Base-by-base conservation (phyloP, 1,140 invertebrate species). In the Drosophila subobscura region DNA sequence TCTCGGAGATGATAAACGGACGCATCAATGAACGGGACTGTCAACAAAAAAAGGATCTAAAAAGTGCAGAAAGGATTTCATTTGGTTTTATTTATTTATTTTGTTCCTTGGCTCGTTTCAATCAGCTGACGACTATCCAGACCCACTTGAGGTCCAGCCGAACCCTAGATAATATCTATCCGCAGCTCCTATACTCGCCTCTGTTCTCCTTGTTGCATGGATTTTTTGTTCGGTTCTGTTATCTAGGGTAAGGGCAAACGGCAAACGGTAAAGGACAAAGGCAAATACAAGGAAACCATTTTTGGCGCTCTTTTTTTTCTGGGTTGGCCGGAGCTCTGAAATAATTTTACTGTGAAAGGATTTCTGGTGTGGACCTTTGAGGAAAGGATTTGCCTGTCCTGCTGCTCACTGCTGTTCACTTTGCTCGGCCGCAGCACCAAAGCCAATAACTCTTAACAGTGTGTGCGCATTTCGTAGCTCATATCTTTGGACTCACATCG, bases 231-330 rank as follows among this genome's bases (percentile, higher is more conserved):
- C 51, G 12, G 25, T 46, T 44, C 16, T 40, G 73, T 76, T 77
- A 76, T 77, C 73, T 77, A 58, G 60, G 67, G 27, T 58, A 54
- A 27, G 44, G 40, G 61, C 58, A 47, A 64, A 71, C 45, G 40
- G 20, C 25, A 10, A 64, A 71, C 45, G 40, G 20, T 20, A 10
- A 25, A 60, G 42, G 60, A 73, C 68, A 54, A 76, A 67, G 65
- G 72, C 53, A 54, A 37, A 33, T 10, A 33, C 29, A 33, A 33
- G 8, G 29, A 33, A 33, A 37, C 33, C 12, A 63, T 72, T 88
- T 86, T 86, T 86, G 83, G 83, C 83, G 83, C 83, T 86, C 73
- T 85, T 85, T 86, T 88, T 81, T 51, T 44, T 44, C n/a, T 22
- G 37, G 45, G 42, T 58, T 55, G 51, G 2, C 25, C 27, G 50